Evolutionary conservation across 2,113 vertebrate genomes (phyloP), one percentile per base, ranked within the genome.

Genomic region (Dermatemys mawii): DNA sequence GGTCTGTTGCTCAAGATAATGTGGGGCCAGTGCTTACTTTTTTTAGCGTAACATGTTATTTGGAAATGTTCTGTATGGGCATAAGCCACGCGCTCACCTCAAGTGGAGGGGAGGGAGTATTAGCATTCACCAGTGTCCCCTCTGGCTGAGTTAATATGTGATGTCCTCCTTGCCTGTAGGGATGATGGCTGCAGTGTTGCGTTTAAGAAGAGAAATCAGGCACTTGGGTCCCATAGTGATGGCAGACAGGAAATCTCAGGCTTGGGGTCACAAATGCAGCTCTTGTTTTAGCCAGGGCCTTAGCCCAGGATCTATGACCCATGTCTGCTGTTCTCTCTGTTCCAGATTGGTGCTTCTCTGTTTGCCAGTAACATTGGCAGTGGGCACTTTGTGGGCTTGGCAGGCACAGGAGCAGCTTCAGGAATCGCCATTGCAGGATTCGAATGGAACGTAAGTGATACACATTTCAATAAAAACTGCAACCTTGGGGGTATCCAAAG

Each of bases 331-430:
- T 70, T 83, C 75, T 95, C 90, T 96, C 73, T 96, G 3, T 81
- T 97, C 44, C 97, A 99, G 99, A 99, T 99, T 10, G 99, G 99
- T 2, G 99, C 99, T 5, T 99, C 99, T 5, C 98, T 99, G 46
- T 99, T 99, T 92, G 99, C 99, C 93, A 99, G 99, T 95, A 99
- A 99, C 97, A 99, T 99, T 17, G 99, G 99, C 95, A 99, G 99
- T 4, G 98, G 98, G 2, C 99, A 99, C 93, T 99, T 99, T 81
- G 99, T 99, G 81, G 99, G 99, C 17, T 98, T 99, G 48, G 99
- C 99, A 27, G 99, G 99, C 48, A 99, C 99, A 0, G 99, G 97
- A 48, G 99, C 99, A 1, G 98, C 99, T 8, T 76, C 97, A 2
- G 99, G 99, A 35, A 98, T 99, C 11, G 99, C 99, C 80, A 99